Evolutionary conservation across 2,888 invertebrate genomes (phyloP).

Genomic region (Geotrupes spiniger): DNA sequence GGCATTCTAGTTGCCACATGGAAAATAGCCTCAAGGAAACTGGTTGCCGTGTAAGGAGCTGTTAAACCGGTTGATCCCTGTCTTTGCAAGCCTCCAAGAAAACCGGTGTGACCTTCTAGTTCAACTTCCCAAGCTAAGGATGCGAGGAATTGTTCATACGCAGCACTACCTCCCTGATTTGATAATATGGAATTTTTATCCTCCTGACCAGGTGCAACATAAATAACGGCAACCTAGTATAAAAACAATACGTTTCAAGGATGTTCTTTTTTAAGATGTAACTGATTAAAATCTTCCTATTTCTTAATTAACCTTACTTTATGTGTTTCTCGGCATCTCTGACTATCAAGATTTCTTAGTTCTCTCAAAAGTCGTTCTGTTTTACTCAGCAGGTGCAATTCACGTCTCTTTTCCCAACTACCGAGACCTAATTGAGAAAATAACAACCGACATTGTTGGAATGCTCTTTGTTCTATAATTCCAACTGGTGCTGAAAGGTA

Average conservation of each 20-base stretch:
- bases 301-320: constrained; percentile 53
- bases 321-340: constrained; percentile 88
- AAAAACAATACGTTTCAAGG: background rate
- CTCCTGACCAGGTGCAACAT: constrained; percentile 96
- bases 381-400: constrained; percentile 82
- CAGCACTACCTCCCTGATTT: constrained; percentile 88
- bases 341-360: constrained; percentile 88
- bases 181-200: constrained; percentile 91
- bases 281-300: background rate
- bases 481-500: constrained; percentile 13
- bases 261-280: background rate
- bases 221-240: constrained; percentile 83
- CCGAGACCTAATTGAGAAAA: constrained; percentile 88
- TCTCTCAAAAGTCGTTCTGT: constrained; percentile 88
- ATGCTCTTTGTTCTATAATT: constrained; percentile 51
- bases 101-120: constrained; percentile 91
- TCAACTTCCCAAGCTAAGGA: constrained; percentile 81
- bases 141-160: constrained; percentile 79
- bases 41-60: constrained; percentile 93
- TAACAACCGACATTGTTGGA: constrained; percentile 83
- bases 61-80: constrained; percentile 88
- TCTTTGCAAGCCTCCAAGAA: constrained; percentile 89
- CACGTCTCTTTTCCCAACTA: constrained; percentile 83
- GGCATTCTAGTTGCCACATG: constrained; percentile 98
- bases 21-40: constrained; percentile 91